These are phyloP conservation scores for Calameuta filiformis DNA, from an alignment of 2,888 invertebrate genomes.

Conservation along the genomic window DNA sequence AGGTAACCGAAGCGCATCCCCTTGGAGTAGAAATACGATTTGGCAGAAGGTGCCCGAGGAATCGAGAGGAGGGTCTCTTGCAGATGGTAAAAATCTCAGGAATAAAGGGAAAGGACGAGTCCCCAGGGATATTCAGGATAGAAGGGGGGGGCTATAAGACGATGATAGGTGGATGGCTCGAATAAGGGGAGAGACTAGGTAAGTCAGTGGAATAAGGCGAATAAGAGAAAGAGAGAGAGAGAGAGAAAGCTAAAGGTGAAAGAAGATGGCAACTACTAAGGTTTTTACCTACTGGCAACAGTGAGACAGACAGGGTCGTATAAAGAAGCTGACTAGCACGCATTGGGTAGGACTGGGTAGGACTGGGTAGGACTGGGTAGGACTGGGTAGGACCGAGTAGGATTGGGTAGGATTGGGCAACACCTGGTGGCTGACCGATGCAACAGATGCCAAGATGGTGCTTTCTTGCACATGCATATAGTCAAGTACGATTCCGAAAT, in stretches of 20 bases:
- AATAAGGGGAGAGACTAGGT: slow-evolving; percentile 8
- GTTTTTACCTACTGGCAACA: slow-evolving; percentile 12
- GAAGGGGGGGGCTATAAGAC: slow-evolving; percentile 10
- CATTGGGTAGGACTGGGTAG: slow-evolving; percentile 49
- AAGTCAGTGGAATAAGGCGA: slow-evolving; percentile 17
- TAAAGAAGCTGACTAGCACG: slow-evolving; percentile 57
- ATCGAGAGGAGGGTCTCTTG: slow-evolving; percentile 18
- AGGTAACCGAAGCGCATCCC: neutral
- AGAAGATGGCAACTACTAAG: neutral
- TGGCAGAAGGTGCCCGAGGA: slow-evolving; percentile 22
- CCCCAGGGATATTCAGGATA: slow-evolving; percentile 5
- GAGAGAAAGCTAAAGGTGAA: neutral
- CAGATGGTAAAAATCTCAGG: slow-evolving; percentile 47
- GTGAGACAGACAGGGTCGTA: slow-evolving; percentile 34
- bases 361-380: too few species aligned
- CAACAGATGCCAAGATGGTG: slow-evolving; percentile 55
- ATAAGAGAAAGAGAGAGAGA: neutral
- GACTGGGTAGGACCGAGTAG: slow-evolving; percentile 24
- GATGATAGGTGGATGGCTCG: slow-evolving; percentile 21
- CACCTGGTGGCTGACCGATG: slow-evolving; percentile 55
- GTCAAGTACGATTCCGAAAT: neutral
- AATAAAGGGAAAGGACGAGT: slow-evolving; percentile 34
- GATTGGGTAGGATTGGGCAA: slow-evolving; percentile 48
- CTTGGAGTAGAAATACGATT: neutral
- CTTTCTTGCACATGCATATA: slow-evolving; percentile 27